phyloP scores from a whole-genome alignment of 2,888 invertebrate genomes.

The Plebejus anna region DNA sequence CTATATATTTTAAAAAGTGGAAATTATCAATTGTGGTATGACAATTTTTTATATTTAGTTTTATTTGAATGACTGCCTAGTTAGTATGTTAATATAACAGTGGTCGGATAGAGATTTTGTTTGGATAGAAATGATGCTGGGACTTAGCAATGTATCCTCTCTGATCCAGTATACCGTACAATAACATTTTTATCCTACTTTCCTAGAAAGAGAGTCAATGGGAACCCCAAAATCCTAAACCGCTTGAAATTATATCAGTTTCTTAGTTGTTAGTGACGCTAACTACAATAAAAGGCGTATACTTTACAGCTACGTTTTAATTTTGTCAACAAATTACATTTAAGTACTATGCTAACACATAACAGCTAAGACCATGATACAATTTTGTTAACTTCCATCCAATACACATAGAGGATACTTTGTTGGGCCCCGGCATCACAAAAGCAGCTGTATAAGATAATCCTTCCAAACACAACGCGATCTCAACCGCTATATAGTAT shows the following conservation, averaged over 20 bases:
- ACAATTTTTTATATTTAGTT: constrained; percentile 63
- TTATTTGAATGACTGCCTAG: constrained; percentile 78
- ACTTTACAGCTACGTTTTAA: too few species aligned
- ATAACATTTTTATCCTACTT: too few species aligned
- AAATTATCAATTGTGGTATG: constrained; percentile 52
- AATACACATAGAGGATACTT: not conserved
- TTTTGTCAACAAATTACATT: too few species aligned
- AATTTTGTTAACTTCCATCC: not conserved
- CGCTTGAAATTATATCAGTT: too few species aligned
- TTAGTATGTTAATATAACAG: constrained; percentile 60
- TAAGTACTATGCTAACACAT: too few species aligned
- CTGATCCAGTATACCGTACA: too few species aligned
- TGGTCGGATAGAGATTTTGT: constrained; percentile 27
- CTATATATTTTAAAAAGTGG: constrained; percentile 56
- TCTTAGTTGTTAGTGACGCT: too few species aligned
- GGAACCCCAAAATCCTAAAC: too few species aligned
- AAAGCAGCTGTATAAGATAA: constrained; percentile 44
- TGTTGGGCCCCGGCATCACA: not conserved
- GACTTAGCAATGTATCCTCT: constrained; percentile 2
- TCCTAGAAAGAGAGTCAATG: too few species aligned
- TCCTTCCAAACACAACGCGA: constrained; percentile 56
- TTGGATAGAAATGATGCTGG: constrained; percentile 17
- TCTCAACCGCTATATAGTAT: constrained; percentile 56
- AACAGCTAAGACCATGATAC: not conserved
- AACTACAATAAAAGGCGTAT: too few species aligned